Conservation (phyloP, 1,140 invertebrate genomes). For the Sinonovacula constricta region DNA sequence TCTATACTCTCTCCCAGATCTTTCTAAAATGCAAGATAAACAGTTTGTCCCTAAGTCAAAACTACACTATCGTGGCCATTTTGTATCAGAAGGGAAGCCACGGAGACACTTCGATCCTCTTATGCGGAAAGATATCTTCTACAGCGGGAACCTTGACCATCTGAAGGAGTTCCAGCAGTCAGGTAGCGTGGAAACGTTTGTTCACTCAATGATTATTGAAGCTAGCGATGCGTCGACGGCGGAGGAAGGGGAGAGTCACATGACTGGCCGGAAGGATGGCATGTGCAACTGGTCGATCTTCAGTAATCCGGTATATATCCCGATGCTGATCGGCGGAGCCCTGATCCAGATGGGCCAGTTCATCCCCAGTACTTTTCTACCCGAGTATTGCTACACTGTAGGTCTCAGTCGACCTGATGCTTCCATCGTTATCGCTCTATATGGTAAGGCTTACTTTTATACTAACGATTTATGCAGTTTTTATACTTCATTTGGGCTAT, state of each 20-base stretch:
- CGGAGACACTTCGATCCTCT: not conserved
- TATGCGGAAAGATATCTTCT: constrained; percentile 12
- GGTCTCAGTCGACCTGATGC: constrained; percentile 1
- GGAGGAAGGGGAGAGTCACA: not conserved
- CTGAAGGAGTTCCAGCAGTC: constrained; percentile 13
- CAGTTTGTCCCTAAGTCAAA: not conserved
- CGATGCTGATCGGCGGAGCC: constrained; percentile 23
- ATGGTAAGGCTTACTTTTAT: constrained; percentile 22
- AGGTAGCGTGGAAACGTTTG: not conserved
- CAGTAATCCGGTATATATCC: constrained; percentile 22
- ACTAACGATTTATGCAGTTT: too few relatives aligned
- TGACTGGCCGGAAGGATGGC: not conserved
- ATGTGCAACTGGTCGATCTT: constrained; percentile 22
- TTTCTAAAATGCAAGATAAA: not conserved
- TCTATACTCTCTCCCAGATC: constrained; percentile 1
- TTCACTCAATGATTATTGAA: constrained; percentile 2
- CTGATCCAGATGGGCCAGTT: constrained; percentile 46
- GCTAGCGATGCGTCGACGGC: not conserved
- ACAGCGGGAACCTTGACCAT: not conserved
- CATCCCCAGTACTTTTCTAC: constrained; percentile 43
- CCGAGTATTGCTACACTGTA: constrained; percentile 28
- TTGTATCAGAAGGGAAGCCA: not conserved
- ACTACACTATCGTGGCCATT: not conserved
- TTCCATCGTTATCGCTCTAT: constrained; percentile 28
- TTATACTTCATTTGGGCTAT: too few relatives aligned